phyloP scores from a whole-genome alignment of 2,797 vertebrate species.

The Lithobates sylvaticus region DNA sequence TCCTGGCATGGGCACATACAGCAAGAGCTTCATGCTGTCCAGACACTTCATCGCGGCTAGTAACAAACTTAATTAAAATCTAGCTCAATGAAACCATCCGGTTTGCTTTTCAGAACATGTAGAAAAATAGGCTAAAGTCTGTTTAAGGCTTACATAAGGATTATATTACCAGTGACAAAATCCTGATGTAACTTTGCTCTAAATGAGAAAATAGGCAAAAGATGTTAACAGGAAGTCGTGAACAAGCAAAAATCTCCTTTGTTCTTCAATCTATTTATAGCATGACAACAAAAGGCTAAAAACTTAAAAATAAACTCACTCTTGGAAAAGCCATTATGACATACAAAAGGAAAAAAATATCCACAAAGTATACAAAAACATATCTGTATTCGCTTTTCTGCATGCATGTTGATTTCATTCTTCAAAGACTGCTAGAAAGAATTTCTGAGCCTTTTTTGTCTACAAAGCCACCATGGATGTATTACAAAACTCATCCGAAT shows the following conservation, averaged over 20 bases:
- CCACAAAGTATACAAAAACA: not conserved
- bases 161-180: constrained; percentile 45
- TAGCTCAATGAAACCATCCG: constrained; percentile 22
- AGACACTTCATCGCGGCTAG: constrained; percentile 29
- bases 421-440: not conserved
- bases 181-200: constrained; percentile 17
- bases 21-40: constrained; percentile 54
- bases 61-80: constrained; percentile 50
- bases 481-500: no score
- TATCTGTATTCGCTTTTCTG: not conserved
- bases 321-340: not conserved
- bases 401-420: not conserved
- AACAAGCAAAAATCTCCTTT: constrained; percentile 4
- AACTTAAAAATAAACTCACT: constrained; percentile 21
- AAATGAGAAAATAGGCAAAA: not conserved
- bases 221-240: constrained; percentile 24
- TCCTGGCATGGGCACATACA: constrained; percentile 51
- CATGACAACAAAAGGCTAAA: constrained; percentile 28
- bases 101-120: constrained; percentile 33
- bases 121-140: constrained; percentile 36
- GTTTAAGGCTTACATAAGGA: constrained; percentile 40
- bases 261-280: constrained; percentile 26
- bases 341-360: constrained; percentile 21
- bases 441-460: not conserved
- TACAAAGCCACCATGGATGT: no score